Percentiles rank a stretch among this genome's conserved stretches.
phyloP scores from a whole-genome alignment of 2,888 invertebrate genomes.

The Dolichopus griseipennis region DNA sequence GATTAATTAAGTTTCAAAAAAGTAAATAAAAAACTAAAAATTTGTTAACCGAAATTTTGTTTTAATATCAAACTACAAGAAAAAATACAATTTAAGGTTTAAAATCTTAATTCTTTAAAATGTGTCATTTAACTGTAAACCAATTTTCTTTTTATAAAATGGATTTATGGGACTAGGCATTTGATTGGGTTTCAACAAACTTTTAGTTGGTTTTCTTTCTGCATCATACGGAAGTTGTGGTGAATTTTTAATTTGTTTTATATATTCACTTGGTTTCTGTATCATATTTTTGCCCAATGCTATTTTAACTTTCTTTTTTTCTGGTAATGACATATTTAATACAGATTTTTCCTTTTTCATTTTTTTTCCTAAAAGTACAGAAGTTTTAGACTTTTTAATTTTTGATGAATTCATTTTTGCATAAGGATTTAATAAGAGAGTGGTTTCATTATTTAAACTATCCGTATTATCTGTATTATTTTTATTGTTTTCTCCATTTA shows the following conservation, averaged over 20 bases:
- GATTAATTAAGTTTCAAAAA: too few relatives aligned
- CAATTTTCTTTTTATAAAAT: slow-evolving; percentile 54
- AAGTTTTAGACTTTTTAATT: slow-evolving; percentile 22
- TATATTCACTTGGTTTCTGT: slow-evolving; percentile 66
- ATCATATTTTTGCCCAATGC: slow-evolving; percentile 59
- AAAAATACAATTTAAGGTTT: neutral
- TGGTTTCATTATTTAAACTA: neutral
- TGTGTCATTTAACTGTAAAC: slow-evolving; percentile 5
- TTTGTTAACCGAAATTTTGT: too few relatives aligned
- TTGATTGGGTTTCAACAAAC: slow-evolving; percentile 61
- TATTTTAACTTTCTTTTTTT: slow-evolving; percentile 53
- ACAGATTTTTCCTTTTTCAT: slow-evolving; percentile 17
- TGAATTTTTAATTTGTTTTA: slow-evolving; percentile 58
- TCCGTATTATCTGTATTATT: neutral
- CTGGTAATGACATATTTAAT: neutral
- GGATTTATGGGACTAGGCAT: slow-evolving; percentile 68
- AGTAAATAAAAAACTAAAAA: too few relatives aligned
- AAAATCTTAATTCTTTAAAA: neutral
- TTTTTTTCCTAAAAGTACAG: slow-evolving; percentile 20
- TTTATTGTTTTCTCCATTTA: slow-evolving; percentile 18
- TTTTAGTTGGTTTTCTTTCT: slow-evolving; percentile 56
- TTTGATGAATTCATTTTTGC: slow-evolving; percentile 20
- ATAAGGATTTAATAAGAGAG: slow-evolving; percentile 28
- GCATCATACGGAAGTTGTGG: slow-evolving; percentile 70
- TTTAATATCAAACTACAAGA: too few relatives aligned